Evolutionary conservation across 2,113 vertebrate species (phyloP).

Genomic region (Heterochromis multidens): DNA sequence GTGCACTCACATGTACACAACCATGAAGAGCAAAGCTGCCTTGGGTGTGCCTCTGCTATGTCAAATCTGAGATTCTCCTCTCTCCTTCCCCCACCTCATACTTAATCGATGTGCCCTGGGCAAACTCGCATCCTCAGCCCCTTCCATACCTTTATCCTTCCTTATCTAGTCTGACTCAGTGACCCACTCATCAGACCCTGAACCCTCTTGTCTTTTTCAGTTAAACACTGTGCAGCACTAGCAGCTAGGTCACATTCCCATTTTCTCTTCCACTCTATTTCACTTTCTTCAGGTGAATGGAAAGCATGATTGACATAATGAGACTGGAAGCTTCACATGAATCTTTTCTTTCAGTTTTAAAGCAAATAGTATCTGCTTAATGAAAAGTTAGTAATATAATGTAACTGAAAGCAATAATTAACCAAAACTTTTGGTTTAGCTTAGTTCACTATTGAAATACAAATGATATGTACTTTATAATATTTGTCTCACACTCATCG

Average conservation of each 20-base stretch:
- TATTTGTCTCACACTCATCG: not conserved
- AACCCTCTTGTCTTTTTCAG: not conserved
- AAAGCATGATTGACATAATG: not conserved
- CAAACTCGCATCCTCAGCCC: not conserved
- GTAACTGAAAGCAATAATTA: not conserved
- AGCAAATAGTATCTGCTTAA: not conserved
- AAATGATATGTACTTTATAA: not conserved
- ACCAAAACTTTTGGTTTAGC: not conserved
- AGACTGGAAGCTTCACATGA: not conserved
- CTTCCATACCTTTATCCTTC: not conserved
- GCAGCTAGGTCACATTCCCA: not conserved
- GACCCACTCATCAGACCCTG: not conserved
- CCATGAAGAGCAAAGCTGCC: not conserved
- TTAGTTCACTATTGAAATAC: not conserved
- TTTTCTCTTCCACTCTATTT: constrained; percentile 2
- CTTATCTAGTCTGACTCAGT: not conserved
- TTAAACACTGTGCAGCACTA: not conserved
- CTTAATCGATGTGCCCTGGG: constrained; percentile 20
- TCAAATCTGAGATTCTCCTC: not conserved
- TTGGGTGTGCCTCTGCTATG: not conserved
- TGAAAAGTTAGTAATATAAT: not conserved
- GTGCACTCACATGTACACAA: not conserved
- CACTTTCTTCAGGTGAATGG: not conserved
- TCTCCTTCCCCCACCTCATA: not conserved
- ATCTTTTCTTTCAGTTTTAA: not conserved